Evolutionary conservation across 2,797 vertebrate species (phyloP).

Genomic region (Coranthus polyacanthus): DNA sequence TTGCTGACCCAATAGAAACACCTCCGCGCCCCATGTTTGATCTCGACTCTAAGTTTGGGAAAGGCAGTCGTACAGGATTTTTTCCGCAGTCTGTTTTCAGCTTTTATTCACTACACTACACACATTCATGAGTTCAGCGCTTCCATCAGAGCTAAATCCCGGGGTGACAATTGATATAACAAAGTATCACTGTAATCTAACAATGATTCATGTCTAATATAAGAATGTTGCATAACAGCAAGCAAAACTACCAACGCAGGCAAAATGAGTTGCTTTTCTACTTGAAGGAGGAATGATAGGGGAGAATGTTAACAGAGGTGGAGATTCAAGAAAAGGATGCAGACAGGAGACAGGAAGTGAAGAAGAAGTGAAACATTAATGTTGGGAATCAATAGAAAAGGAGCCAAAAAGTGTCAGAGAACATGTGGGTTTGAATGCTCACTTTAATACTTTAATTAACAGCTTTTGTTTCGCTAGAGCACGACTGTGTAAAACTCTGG

Average conservation of each 20-base stretch:
- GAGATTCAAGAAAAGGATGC: neutral
- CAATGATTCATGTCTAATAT: neutral
- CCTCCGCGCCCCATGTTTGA: too few species aligned
- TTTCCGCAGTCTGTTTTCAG: too few species aligned
- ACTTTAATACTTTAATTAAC: too few species aligned
- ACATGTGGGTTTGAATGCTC: too few species aligned
- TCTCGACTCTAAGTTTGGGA: too few species aligned
- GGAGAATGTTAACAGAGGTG: too few species aligned
- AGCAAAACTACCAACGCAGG: conserved; percentile 9
- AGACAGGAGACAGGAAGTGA: neutral
- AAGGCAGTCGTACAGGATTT: too few species aligned
- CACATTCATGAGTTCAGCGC: neutral
- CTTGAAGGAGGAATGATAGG: neutral
- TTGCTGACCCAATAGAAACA: too few species aligned
- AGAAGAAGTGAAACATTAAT: neutral
- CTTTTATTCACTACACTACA: conserved; percentile 17
- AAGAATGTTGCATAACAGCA: neutral
- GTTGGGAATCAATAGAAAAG: too few species aligned
- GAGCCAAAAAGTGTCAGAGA: too few species aligned
- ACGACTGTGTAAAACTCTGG: conserved; percentile 1
- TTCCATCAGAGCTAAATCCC: neutral
- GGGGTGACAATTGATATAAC: conserved; percentile 1
- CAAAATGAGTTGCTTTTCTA: neutral
- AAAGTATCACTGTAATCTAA: conserved; percentile 13
- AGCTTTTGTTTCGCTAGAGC: neutral